These are phyloP conservation scores for Pogonognathellus flavescens DNA, from an alignment of 1,140 invertebrate species.

Conservation along the genomic window DNA sequence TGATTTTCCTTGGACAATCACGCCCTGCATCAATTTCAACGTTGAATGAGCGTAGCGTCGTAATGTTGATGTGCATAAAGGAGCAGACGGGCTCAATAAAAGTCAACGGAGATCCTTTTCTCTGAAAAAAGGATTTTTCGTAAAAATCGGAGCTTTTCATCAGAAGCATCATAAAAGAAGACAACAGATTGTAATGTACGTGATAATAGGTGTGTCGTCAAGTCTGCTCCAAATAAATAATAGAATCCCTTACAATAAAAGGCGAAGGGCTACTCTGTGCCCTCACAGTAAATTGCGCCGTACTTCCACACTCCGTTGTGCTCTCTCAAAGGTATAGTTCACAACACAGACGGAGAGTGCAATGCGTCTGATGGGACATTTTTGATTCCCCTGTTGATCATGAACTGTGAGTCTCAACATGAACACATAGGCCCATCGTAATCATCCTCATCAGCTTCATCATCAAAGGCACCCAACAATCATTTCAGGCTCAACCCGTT, in stretches of 20 bases:
- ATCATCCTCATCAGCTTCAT: slow-evolving; percentile 18
- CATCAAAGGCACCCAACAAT: slow-evolving; percentile 48
- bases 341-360: not conserved
- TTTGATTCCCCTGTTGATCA: not conserved
- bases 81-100: slow-evolving; percentile 37
- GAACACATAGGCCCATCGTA: too few species aligned
- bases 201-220: slow-evolving; percentile 36
- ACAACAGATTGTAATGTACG: slow-evolving; percentile 18
- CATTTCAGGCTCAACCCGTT: not conserved
- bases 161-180: slow-evolving; percentile 14
- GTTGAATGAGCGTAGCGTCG: not conserved
- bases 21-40: slow-evolving; percentile 16
- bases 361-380: slow-evolving; percentile 34
- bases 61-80: not conserved
- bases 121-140: slow-evolving; percentile 59
- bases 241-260: slow-evolving; percentile 1
- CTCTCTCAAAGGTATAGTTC: not conserved
- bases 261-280: not conserved
- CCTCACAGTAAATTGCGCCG: not conserved
- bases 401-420: too few species aligned
- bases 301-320: not conserved
- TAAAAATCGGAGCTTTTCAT: slow-evolving; percentile 61
- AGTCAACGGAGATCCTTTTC: slow-evolving; percentile 5
- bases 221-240: slow-evolving; percentile 12
- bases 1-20: slow-evolving; percentile 17